Base-by-base conservation (phyloP, 2,113 vertebrate genomes). In the Clinocottus analis region DNA sequence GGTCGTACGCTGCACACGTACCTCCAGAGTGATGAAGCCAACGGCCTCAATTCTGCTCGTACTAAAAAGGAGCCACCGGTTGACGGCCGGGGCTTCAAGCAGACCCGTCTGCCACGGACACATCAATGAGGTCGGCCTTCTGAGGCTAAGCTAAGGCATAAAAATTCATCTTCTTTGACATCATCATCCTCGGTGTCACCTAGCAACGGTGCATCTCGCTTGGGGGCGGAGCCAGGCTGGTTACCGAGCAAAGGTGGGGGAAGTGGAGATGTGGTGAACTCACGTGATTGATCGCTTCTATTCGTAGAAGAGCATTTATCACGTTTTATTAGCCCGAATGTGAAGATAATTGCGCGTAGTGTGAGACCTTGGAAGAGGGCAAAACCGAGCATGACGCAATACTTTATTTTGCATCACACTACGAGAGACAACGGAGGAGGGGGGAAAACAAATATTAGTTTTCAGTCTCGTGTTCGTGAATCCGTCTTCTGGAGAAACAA, bases 111-210 rank as follows among this genome's bases (percentile, higher is more conserved):
- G 85, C 82, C 88, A 86, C 65, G 63, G 60, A 83, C 87, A 83
- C 87, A 84, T 91, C 88, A 85, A 89, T 83, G 88, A 86, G 85
- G 75, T 80, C 33, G 39, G 47, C 53, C 72, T 75, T 86, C 81
- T 45, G 78, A 79, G 76, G 79, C 84, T 83, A 62, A 77, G 69
- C 70, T 74, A 65, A 82, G 79, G 72, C 85, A 86, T 72, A 80
- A 89, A 90, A 89, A 92, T 90, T 85, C 78, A 89, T 90, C 84
- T 82, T 82, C 76, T 85, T 83, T 88, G 89, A 89, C 88, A 90
- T 85, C 85, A 80, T 91, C 85, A 90, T 89, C 82, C 39, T 86
- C 89, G 37, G 78, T 66, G 90, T 91, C 85, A 87, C 87, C 82
- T 88, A 90, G 86, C 89, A 91, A 93, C 87, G 72, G 63, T 79